Percentiles rank a stretch among this genome's conserved stretches.
Evolutionary conservation across 2,113 vertebrate species (phyloP).

Genomic region (Cnemophilus loriae): DNA sequence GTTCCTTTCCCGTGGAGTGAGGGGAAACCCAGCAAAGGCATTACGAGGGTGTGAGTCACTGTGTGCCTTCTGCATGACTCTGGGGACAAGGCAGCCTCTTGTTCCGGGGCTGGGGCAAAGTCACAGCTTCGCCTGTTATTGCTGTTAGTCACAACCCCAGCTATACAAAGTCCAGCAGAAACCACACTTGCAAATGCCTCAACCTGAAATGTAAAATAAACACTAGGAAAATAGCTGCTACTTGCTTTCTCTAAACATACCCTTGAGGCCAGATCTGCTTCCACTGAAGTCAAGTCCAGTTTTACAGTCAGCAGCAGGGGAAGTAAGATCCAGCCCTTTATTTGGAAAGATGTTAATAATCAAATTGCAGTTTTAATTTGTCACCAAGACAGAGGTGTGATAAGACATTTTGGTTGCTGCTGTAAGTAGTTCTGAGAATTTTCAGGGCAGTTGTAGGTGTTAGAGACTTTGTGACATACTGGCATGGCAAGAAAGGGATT

Average conservation of each 20-base stretch:
- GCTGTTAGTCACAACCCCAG: constrained; percentile 11
- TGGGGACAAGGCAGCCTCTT: constrained; percentile 28
- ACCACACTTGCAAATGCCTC: constrained; percentile 9
- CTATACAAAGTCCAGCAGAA: constrained; percentile 35
- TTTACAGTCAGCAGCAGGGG: background rate
- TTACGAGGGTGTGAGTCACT: constrained; percentile 22
- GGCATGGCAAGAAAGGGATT: background rate
- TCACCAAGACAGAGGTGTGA: constrained; percentile 24
- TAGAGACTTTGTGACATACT: constrained; percentile 30
- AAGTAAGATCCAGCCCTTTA: background rate
- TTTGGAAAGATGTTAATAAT: constrained; percentile 27
- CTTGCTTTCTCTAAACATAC: constrained; percentile 12
- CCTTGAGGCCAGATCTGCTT: background rate
- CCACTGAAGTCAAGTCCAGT: background rate
- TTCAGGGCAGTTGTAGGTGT: constrained; percentile 9
- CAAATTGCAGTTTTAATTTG: constrained; percentile 43
- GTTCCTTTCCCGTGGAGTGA: background rate
- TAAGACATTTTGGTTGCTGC: background rate
- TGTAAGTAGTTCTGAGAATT: constrained; percentile 31
- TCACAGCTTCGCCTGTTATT: background rate
- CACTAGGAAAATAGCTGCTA: constrained; percentile 20
- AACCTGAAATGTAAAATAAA: constrained; percentile 55
- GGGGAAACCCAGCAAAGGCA: constrained; percentile 40
- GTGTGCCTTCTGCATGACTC: constrained; percentile 9
- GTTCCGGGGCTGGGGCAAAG: constrained; percentile 42